Conservation (phyloP, 2,888 invertebrate genomes). For the Vandiemenella viatica region DNA sequence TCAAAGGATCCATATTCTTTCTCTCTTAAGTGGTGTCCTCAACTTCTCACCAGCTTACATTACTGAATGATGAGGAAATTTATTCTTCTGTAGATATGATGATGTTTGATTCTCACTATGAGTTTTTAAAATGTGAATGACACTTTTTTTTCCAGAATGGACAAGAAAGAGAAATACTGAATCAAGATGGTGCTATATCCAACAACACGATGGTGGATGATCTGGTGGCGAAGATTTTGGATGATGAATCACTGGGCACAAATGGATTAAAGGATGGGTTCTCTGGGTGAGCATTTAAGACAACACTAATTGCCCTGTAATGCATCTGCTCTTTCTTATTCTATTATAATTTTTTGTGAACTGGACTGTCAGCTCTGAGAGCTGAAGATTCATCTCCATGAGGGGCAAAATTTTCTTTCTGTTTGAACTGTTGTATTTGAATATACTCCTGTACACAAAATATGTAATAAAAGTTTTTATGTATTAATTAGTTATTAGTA, state of each 20-base stretch:
- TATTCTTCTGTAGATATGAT: no score
- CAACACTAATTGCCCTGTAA: neutral
- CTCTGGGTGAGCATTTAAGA: neutral
- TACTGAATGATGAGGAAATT: no score
- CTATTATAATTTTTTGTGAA: neutral
- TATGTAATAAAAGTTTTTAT: no score
- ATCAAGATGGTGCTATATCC: conserved; percentile 18
- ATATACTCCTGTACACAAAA: no score
- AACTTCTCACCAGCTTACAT: no score
- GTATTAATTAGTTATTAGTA: no score
- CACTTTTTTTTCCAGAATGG: conserved; percentile 10
- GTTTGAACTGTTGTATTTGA: no score
- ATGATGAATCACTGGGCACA: conserved; percentile 32
- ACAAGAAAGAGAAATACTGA: conserved; percentile 10
- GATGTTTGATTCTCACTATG: neutral
- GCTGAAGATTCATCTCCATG: no score
- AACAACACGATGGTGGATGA: conserved; percentile 47
- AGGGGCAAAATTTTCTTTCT: no score
- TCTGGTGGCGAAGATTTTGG: conserved; percentile 46
- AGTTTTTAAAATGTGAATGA: neutral
- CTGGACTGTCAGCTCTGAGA: neutral
- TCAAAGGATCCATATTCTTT: no score
- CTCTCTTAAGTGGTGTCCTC: no score
- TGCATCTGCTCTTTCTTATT: neutral
- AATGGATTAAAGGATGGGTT: conserved; percentile 18